Base-by-base conservation (phyloP, 2,797 vertebrate genomes). In the Cossypha niveicapilla region DNA sequence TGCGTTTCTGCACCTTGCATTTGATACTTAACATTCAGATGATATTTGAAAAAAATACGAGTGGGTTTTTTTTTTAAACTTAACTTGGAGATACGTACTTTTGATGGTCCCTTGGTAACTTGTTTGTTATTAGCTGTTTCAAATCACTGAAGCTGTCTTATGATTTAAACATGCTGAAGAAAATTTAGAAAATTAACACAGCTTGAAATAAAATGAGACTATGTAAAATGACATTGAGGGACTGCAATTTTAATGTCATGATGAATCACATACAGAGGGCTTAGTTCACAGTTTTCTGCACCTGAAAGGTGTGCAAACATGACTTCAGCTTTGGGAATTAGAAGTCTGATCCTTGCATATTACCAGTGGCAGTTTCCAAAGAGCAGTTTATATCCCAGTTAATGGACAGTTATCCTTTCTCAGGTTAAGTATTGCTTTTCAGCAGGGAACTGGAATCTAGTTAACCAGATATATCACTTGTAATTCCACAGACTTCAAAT, bases 121-220 rank as follows among this genome's bases (percentile, higher is more conserved):
- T 79, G 21, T 66, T 79, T 58, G 57, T 41, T 75, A 51, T 79
- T 30, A 79, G 32, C 21, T 28, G 4, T 86, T 89, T 83, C 30
- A 77, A 63, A 60, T 57, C 32, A 65, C 57, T 77, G 27, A 56
- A 61, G 32, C 34, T 44, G 30, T 58, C 62, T 56, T 56, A 3
- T 10, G 34, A 77, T 53, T 78, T 82, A 72, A 77, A 83, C 23
- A 19, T 62, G 7, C 22, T 68, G 67, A 37, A 89, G 78, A 90
- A 73, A 67, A 35, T 12, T 15, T 13, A 47, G n/a, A 35, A 80
- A 63, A 71, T 65, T 25, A 66, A 9, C 27, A 48, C 23, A 28
- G 35, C 32, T 24, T 82, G 53, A 85, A 90, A 67, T 65, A 25
- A 60, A 57, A 58, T n/a, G 44, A 63, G 19, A 34, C 50, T 71